Percentiles rank a stretch among this genome's conserved stretches.
phyloP scores from a whole-genome alignment of 1,140 invertebrate genomes.

The Neodiprion fabricii region DNA sequence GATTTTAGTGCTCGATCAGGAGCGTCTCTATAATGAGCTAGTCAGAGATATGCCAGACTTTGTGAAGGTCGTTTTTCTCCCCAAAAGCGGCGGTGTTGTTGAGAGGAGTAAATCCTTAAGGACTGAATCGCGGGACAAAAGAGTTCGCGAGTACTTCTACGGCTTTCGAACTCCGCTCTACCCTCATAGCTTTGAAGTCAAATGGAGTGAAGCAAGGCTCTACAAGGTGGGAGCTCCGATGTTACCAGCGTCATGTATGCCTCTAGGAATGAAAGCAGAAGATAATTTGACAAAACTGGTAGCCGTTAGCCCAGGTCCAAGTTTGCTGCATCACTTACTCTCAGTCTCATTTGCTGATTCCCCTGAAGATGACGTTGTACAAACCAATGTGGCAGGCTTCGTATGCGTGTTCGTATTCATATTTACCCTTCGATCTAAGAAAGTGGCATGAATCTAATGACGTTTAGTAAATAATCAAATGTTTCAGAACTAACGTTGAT shows the following conservation, averaged over 20 bases:
- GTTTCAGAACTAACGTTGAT: slow-evolving; percentile 86
- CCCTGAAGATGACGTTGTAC: slow-evolving; percentile 79
- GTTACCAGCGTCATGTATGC: slow-evolving; percentile 93
- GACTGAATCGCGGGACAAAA: slow-evolving; percentile 77
- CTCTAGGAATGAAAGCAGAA: slow-evolving; percentile 92
- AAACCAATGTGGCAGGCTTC: slow-evolving; percentile 90
- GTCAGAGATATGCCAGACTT: slow-evolving; percentile 91
- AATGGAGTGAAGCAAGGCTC: slow-evolving; percentile 86
- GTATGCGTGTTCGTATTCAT: slow-evolving; percentile 87
- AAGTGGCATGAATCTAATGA: slow-evolving; percentile 20
- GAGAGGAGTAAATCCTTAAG: slow-evolving; percentile 78
- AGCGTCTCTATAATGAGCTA: slow-evolving; percentile 93
- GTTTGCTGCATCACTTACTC: slow-evolving; percentile 86
- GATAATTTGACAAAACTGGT: slow-evolving; percentile 94
- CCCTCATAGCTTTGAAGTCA: slow-evolving; percentile 91
- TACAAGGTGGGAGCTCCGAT: slow-evolving; percentile 95
- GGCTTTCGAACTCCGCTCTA: slow-evolving; percentile 83
- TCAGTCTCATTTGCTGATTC: slow-evolving; percentile 85
- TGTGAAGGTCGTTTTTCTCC: slow-evolving; percentile 91
- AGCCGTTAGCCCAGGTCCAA: slow-evolving; percentile 74
- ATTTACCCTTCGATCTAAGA: slow-evolving; percentile 19
- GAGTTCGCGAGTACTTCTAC: slow-evolving; percentile 96
- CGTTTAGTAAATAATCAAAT: slow-evolving; percentile 34
- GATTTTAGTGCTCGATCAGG: slow-evolving; percentile 96
- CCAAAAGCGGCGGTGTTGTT: slow-evolving; percentile 96